phyloP scores from a whole-genome alignment of 2,888 invertebrate genomes.

The Drosophila nr. fundita region DNA sequence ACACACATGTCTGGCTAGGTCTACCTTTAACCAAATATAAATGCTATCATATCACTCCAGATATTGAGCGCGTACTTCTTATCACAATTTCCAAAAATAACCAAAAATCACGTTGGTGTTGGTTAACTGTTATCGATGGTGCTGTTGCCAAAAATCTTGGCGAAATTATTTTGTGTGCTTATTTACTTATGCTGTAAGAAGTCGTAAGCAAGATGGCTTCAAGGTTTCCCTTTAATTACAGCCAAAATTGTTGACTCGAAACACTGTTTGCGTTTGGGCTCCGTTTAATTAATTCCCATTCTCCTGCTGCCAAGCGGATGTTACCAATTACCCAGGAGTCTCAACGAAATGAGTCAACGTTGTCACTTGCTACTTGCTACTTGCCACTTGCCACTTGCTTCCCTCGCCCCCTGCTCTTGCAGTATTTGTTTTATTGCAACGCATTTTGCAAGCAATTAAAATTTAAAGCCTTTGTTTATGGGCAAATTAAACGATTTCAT shows the following conservation, averaged over 20 bases:
- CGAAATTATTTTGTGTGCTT: conserved; percentile 15
- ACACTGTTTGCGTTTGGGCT: conserved; percentile 37
- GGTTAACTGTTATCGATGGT: conserved; percentile 26
- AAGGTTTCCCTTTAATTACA: conserved; percentile 42
- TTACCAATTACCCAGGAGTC: conserved; percentile 60
- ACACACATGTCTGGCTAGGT: neutral
- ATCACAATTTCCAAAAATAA: conserved; percentile 35
- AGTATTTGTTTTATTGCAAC: conserved; percentile 24
- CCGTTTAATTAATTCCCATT: conserved; percentile 64
- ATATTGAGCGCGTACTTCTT: conserved; percentile 1
- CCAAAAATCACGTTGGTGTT: conserved; percentile 8
- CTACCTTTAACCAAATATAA: neutral
- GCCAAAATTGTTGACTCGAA: conserved; percentile 38
- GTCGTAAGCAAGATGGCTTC: neutral
- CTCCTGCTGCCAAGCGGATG: conserved; percentile 53
- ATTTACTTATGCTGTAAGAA: neutral
- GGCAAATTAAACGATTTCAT: conserved; percentile 66
- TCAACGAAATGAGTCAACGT: conserved; percentile 41
- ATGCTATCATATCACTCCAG: neutral
- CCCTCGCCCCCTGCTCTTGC: neutral
- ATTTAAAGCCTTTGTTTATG: conserved; percentile 65
- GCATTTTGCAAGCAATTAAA: conserved; percentile 63
- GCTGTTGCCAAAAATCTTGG: conserved; percentile 26
- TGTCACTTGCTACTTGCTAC: conserved; percentile 32
- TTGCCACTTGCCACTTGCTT: conserved; percentile 28